phyloP scores from a whole-genome alignment of 2,888 invertebrate species.

The Lasioglossum malachurum region DNA sequence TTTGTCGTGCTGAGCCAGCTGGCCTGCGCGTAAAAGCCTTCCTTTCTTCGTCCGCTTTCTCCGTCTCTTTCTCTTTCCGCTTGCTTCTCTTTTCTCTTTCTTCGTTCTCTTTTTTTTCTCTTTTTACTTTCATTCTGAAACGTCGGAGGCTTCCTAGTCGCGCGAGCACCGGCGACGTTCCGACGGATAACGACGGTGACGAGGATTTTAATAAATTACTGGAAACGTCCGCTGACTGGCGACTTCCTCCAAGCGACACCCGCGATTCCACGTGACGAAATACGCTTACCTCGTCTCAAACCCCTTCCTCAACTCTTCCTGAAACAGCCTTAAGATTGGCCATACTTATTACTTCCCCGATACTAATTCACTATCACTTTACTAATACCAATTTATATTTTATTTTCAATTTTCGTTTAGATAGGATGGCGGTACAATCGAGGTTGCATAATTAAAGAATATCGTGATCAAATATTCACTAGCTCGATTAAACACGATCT shows the following conservation, averaged over 20 bases:
- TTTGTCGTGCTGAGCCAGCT: constrained; percentile 77
- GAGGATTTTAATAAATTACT: constrained; percentile 74
- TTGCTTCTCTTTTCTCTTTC: not conserved
- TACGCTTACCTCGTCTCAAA: constrained; percentile 18
- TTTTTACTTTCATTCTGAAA: constrained; percentile 2
- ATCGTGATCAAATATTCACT: not conserved
- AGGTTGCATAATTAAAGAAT: not conserved
- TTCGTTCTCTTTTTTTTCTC: no score
- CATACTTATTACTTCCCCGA: not conserved
- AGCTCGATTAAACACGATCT: not conserved
- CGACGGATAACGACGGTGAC: constrained; percentile 61
- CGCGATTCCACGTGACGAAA: constrained; percentile 15
- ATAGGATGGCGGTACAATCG: not conserved
- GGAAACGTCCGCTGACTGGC: constrained; percentile 54
- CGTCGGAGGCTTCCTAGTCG: constrained; percentile 43
- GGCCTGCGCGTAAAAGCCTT: constrained; percentile 75
- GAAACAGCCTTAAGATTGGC: constrained; percentile 3
- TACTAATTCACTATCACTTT: no score
- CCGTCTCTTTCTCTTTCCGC: not conserved
- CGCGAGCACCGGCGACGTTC: constrained; percentile 35
- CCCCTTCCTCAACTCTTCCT: not conserved
- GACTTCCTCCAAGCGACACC: constrained; percentile 32
- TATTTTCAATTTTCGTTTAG: not conserved
- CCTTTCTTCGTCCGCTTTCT: constrained; percentile 36
- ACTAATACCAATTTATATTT: not conserved